Evolutionary conservation across 2,797 vertebrate species (phyloP).

Genomic region (Pseudotriccus pelzelni): DNA sequence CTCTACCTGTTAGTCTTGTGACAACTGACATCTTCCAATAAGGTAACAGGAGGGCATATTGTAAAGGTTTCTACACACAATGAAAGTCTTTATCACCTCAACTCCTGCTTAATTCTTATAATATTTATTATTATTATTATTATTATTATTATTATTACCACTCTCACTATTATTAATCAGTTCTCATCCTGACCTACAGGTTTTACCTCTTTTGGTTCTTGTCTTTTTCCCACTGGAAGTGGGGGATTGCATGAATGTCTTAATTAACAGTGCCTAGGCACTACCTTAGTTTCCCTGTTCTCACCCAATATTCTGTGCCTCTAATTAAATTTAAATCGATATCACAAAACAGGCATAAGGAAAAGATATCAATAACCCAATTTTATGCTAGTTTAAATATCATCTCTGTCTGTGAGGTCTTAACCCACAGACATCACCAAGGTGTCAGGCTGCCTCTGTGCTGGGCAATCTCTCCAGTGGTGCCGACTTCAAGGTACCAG

Average conservation of each 20-base stretch:
- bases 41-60: not conserved
- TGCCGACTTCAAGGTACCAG: fast-evolving
- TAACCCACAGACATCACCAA: not conserved
- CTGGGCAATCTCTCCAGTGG: fast-evolving
- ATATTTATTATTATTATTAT: not conserved
- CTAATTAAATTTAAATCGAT: not conserved
- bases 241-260: not conserved
- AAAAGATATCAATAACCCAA: not conserved
- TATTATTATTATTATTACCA: not conserved
- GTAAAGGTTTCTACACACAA: not conserved
- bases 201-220: not conserved
- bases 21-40: not conserved
- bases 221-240: not conserved
- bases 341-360: not conserved
- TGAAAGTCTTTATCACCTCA: not conserved
- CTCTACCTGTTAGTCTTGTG: not conserved
- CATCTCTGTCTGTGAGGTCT: not conserved
- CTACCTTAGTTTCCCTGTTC: fast-evolving
- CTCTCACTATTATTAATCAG: not conserved
- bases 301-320: not conserved
- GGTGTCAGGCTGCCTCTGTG: not conserved
- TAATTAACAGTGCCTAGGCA: not conserved
- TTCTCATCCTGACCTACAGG: fast-evolving
- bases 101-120: not conserved
- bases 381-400: not conserved